These are phyloP conservation scores for Isichthys henryi DNA, from an alignment of 2,113 vertebrate genomes.

Conservation along the genomic window DNA sequence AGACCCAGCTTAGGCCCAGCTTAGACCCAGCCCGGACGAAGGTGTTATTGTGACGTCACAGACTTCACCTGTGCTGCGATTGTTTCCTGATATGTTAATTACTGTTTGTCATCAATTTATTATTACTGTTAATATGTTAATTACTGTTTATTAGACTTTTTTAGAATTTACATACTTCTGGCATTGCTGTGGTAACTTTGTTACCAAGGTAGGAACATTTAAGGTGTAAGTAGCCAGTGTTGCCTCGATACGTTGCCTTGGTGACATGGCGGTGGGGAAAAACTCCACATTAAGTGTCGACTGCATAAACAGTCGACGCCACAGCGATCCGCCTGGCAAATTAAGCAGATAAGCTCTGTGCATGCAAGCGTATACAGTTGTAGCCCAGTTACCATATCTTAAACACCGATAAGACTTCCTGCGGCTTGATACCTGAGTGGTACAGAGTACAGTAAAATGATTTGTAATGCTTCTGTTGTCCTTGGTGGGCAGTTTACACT, in stretches of 20 bases:
- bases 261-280: neutral
- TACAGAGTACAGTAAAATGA: constrained; percentile 16
- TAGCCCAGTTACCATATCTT: constrained; percentile 18
- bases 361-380: constrained; percentile 19
- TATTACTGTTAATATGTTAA: neutral
- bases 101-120: neutral
- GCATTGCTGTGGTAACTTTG: neutral
- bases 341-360: constrained; percentile 26
- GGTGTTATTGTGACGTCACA: neutral
- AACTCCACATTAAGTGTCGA: neutral
- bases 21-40: neutral
- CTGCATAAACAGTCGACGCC: constrained; percentile 18
- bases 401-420: neutral
- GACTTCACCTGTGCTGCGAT: neutral
- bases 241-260: neutral
- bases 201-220: neutral
- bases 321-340: neutral
- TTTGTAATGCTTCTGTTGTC: constrained; percentile 20
- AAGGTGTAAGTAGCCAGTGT: neutral
- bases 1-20: neutral
- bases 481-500: constrained; percentile 4
- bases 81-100: neutral
- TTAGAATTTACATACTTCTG: neutral
- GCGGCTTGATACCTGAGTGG: constrained; percentile 15
- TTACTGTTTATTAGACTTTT: neutral